phyloP scores from a whole-genome alignment of 2,113 vertebrate species.

The Monarcha castaneiventris region DNA sequence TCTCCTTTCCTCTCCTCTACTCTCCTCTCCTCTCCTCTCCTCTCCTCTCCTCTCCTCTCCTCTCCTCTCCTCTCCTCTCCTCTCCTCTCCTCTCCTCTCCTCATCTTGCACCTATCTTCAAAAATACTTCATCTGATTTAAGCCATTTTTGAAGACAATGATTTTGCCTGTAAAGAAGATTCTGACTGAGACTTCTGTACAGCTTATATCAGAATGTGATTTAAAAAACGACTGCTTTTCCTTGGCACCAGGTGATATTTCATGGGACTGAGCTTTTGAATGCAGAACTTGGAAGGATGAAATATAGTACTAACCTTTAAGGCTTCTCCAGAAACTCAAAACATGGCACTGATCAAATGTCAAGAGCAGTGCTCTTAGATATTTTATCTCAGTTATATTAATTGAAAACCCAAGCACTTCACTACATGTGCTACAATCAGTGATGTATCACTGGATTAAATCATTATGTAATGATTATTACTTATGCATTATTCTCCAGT shows the following conservation, averaged over 20 bases:
- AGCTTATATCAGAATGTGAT: slow-evolving; percentile 24
- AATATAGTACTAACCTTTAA: slow-evolving; percentile 58
- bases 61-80: too few relatives aligned
- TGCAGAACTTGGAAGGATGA: not conserved
- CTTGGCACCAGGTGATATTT: slow-evolving; percentile 36
- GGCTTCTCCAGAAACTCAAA: slow-evolving; percentile 35
- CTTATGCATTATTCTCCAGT: not conserved
- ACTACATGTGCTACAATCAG: not conserved
- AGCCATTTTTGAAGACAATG: not conserved
- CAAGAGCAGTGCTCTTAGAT: not conserved
- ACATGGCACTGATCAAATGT: slow-evolving; percentile 26
- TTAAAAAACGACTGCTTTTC: slow-evolving; percentile 1
- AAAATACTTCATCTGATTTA: not conserved
- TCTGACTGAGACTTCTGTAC: not conserved
- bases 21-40: too few relatives aligned
- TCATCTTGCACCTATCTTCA: not conserved
- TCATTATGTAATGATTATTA: not conserved
- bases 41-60: too few relatives aligned
- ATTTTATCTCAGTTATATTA: not conserved
- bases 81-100: not conserved
- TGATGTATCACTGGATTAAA: not conserved
- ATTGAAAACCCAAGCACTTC: not conserved
- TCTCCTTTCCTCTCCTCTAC: too few relatives aligned
- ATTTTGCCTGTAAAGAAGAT: not conserved
- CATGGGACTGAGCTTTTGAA: not conserved